phyloP scores from a whole-genome alignment of 1,140 invertebrate genomes.

The Asbolus verrucosus region DNA sequence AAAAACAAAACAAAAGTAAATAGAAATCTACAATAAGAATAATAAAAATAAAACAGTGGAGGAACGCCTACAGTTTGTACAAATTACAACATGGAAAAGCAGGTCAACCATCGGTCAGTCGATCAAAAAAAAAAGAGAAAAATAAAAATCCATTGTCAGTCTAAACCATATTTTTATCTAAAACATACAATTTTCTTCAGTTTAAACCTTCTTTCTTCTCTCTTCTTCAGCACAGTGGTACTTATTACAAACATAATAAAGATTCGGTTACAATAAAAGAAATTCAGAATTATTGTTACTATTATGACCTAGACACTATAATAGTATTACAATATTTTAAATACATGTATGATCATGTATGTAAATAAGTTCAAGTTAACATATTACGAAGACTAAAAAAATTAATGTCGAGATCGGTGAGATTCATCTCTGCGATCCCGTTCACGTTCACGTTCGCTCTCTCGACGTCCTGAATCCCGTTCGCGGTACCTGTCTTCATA shows the following conservation, averaged over 20 bases:
- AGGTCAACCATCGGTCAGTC: slow-evolving; percentile 19
- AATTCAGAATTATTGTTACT: slow-evolving; percentile 35
- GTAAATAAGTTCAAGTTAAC: too few relatives aligned
- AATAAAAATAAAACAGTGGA: slow-evolving; percentile 25
- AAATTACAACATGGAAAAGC: slow-evolving; percentile 26
- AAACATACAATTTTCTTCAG: slow-evolving; percentile 52
- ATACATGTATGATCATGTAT: slow-evolving; percentile 34
- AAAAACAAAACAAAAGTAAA: slow-evolving; percentile 22
- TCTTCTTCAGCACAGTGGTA: slow-evolving; percentile 27
- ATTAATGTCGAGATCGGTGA: slow-evolving; percentile 78
- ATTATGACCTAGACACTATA: slow-evolving; percentile 18
- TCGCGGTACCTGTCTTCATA: slow-evolving; percentile 86
- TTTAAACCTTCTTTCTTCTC: slow-evolving; percentile 39
- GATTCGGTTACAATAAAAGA: slow-evolving; percentile 36
- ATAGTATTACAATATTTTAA: slow-evolving; percentile 31
- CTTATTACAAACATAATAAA: slow-evolving; percentile 44
- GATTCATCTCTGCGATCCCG: slow-evolving; percentile 77
- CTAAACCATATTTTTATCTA: slow-evolving; percentile 49
- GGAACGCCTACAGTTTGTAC: slow-evolving; percentile 19
- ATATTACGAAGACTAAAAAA: slow-evolving; percentile 26
- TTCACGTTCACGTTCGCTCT: slow-evolving; percentile 75
- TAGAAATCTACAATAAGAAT: slow-evolving; percentile 22
- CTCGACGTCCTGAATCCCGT: slow-evolving; percentile 71
- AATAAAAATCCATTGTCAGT: slow-evolving; percentile 49
- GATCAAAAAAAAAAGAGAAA: slow-evolving; percentile 33